Conservation (phyloP, 1,140 invertebrate species). For the Schlechtendalia chinensis region DNA sequence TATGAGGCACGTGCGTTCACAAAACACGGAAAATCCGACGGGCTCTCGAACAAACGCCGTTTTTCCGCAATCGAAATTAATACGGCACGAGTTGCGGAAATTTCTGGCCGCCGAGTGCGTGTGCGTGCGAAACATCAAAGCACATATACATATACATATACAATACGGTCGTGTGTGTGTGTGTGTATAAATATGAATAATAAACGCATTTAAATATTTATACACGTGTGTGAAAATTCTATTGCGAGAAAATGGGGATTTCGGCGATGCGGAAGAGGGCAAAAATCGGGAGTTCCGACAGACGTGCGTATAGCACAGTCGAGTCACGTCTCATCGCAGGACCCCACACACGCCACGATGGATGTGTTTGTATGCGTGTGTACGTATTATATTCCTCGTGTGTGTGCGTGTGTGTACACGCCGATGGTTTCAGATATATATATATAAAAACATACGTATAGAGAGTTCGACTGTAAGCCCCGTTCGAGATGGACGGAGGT, state of each 20-base stretch:
- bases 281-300: constrained; percentile 19
- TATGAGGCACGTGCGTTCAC: not conserved
- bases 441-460: not conserved
- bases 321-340: constrained; percentile 21
- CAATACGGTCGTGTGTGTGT: not conserved
- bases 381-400: not conserved
- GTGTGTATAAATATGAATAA: constrained; percentile 38
- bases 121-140: not conserved
- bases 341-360: not conserved
- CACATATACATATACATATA: not conserved
- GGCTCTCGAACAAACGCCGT: not conserved
- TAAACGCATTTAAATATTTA: constrained; percentile 49
- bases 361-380: not conserved
- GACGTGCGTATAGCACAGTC: not conserved
- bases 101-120: not conserved
- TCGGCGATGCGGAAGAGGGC: not conserved
- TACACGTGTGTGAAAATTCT: constrained; percentile 37
- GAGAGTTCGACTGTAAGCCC: constrained; percentile 21
- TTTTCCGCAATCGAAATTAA: constrained; percentile 22
- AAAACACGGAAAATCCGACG: not conserved
- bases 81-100: not conserved
- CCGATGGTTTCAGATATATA: constrained; percentile 41
- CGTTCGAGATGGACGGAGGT: constrained; percentile 14
- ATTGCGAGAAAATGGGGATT: constrained; percentile 32
- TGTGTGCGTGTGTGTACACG: not conserved